Base-by-base conservation (phyloP, 1,140 invertebrate species). In the Lepidurus arcticus region DNA sequence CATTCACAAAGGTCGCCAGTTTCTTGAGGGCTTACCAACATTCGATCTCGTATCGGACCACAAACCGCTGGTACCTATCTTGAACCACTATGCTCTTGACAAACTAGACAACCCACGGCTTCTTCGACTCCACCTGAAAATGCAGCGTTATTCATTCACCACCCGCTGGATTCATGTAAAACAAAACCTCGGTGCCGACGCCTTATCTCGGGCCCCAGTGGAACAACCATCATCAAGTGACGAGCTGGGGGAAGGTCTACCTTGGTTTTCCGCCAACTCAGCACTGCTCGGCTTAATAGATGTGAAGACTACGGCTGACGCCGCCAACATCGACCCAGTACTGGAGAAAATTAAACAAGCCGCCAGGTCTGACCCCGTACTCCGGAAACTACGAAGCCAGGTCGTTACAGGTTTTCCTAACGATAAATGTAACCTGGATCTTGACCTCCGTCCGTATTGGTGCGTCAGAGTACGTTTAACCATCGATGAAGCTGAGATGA, bases 1-100 rank as follows among this genome's bases (percentile, higher is more conserved):
- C 2, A 74, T 79, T 24, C 34, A 80, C 34, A 81, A 44, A 76
- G 26, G 73, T 83, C 13, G 83, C 82, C 47, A 79, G 82, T 34
- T 80, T 83, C 7, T 80, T 45, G 44, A 76, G 4, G 78, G 80
- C 3, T 34, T 81, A 2, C 45, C n/a, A 1, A 7, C 21, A 1
- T 81, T 81, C 44, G 47, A 42, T 1, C 7, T 80, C n/a, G 73
- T 76, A 13, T 78, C 76, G 0, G 80, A 81, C 44, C 80, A 81
- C 74, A 45, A 78, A 3, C 78, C 80, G 13, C n/a, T 81, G 10
- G 16, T 80, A 9, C 74, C 78, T 3, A 79, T 81, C 42, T 11
- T 80, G n/a, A 80, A 80, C 78, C 13, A 16, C 0, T 65, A 76
- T 26, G 24, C 44, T 7, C 75, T 81, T 21, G 80, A 81, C 44